These are phyloP conservation scores for Python bivittatus DNA, from an alignment of 2,113 vertebrate genomes.

Conservation along the genomic window DNA sequence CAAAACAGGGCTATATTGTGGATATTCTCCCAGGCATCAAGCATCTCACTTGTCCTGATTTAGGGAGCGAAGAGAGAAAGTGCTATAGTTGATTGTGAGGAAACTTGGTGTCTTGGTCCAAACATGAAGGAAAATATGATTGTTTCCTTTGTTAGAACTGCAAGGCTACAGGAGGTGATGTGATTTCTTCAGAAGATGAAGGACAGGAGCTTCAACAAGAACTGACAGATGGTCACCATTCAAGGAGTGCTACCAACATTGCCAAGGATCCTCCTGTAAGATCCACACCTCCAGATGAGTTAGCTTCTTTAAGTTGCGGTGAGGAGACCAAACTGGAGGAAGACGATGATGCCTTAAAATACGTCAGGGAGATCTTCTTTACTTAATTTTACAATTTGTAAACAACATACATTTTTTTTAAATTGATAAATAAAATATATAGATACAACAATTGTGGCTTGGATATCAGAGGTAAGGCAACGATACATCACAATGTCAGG, in stretches of 20 bases:
- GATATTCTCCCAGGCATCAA: neutral
- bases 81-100: neutral
- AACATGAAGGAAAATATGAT: neutral
- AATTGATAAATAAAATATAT: neutral
- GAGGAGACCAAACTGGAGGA: constrained; percentile 23
- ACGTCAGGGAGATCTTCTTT: constrained; percentile 79
- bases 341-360: constrained; percentile 67
- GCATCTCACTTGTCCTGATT: neutral
- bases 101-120: neutral
- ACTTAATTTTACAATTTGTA: constrained; percentile 46
- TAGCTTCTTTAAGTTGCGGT: fast-evolving
- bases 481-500: too few species aligned
- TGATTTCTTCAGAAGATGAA: neutral
- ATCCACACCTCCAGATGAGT: neutral
- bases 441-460: neutral
- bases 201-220: constrained; percentile 3
- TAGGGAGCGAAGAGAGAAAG: too few species aligned
- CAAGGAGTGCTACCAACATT: fast-evolving
- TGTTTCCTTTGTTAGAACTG: constrained; percentile 25
- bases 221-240: fast-evolving
- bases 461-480: neutral
- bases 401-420: neutral
- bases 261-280: fast-evolving
- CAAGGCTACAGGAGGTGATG: neutral
- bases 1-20: neutral